Base-by-base conservation (phyloP, 2,113 vertebrate species). In the Myanophis thanlyinensis region DNA sequence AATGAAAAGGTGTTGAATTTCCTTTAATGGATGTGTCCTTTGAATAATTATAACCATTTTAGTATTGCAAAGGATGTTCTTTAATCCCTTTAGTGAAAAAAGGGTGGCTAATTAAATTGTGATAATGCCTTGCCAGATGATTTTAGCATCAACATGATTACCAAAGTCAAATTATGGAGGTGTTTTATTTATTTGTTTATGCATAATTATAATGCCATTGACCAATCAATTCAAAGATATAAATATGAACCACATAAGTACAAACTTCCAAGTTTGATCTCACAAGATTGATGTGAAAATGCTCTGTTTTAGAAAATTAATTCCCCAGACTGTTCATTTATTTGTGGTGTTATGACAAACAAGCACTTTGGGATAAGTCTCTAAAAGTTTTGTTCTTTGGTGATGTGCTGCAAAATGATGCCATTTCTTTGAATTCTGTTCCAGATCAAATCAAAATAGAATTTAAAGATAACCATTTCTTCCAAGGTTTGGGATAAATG, bases 11-110 rank as follows among this genome's bases (percentile, higher is more conserved):
- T 91, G 91, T 97, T 96, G 89, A 92, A 47, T 85, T 73, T 93
- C 5, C 15, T 94, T 96, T 95, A 95, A 95, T 18, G 1, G 52
- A 91, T 93, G 52, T 93, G 91, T 27, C 94, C 94, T 95, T 96
- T 89, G 92, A 86, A 25, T 89, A 84, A 93, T 54, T 89, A 62
- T 87, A 90, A 94, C 91, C 52, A 40, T 95, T 95, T 93, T 92
- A 91, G 54, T 94, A 88, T 93, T 93, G 48, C 67, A 30, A 93
- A 48, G 11, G 9, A 93, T 92, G 88, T 25, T 92, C 47, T 47
- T 44, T 89, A 18, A 85, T 88, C 93, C 3, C 27, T 87, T 1
- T 94, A 44, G 88, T 85, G 67, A 91, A 92, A 95, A 73, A 92
- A 94, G 22, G 94, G 92, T 49, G 90, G 49, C 49, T 95, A 93